These are phyloP conservation scores for Glyptemys insculpta DNA, from an alignment of 2,797 vertebrate genomes.

Conservation along the genomic window DNA sequence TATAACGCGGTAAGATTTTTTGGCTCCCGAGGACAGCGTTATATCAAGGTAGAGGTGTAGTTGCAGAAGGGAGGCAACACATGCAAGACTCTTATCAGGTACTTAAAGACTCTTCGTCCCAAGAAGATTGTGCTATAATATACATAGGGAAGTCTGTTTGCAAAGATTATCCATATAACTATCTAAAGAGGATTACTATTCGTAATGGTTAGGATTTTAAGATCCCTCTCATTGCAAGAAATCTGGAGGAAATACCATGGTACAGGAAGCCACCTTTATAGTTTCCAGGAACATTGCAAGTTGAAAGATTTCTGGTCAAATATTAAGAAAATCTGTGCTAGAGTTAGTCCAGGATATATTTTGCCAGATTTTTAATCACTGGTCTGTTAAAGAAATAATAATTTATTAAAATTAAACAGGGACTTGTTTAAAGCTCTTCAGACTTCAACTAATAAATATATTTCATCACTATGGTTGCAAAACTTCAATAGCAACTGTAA, in stretches of 20 bases:
- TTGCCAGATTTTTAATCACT: background rate
- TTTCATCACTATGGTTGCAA: background rate
- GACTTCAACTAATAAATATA: background rate
- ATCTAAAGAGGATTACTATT: background rate
- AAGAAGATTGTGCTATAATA: background rate
- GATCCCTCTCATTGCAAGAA: background rate
- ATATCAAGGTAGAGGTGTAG: background rate
- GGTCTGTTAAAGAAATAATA: background rate
- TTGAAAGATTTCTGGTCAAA: background rate
- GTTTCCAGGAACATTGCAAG: background rate
- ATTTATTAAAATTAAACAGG: conserved; percentile 6
- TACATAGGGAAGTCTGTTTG: background rate
- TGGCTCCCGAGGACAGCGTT: too few species aligned
- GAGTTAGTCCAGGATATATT: background rate
- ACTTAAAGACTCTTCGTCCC: background rate
- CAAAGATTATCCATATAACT: background rate
- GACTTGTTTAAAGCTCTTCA: background rate
- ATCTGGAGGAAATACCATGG: background rate
- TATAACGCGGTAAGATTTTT: too few species aligned
- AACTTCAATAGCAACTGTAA: background rate
- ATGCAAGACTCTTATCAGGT: background rate
- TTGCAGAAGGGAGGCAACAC: background rate
- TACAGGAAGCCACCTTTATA: background rate
- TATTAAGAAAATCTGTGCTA: background rate
- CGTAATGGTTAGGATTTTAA: background rate